phyloP scores from a whole-genome alignment of 2,888 invertebrate genomes.

The Atrina japonica region DNA sequence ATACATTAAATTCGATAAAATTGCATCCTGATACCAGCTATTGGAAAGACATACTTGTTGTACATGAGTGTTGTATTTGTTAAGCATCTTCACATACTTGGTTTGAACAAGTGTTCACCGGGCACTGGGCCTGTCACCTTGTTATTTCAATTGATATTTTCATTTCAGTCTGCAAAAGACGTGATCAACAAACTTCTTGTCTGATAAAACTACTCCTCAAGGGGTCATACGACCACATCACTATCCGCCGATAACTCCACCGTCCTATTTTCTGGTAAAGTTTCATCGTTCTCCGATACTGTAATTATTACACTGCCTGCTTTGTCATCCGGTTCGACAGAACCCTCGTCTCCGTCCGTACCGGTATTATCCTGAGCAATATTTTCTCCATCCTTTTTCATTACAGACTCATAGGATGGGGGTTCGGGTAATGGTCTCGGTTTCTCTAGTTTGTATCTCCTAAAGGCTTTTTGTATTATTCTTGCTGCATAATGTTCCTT shows the following conservation, averaged over 20 bases:
- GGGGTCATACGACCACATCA: conserved; percentile 72
- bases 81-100: conserved; percentile 24
- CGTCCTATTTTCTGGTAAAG: conserved; percentile 57
- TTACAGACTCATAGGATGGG: conserved; percentile 55
- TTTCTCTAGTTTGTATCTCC: conserved; percentile 83
- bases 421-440: conserved; percentile 47
- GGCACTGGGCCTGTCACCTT: conserved; percentile 13
- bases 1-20: conserved; percentile 33
- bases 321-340: conserved; percentile 32
- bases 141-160: background rate
- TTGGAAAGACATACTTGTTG: conserved; percentile 50
- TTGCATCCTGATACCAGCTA: conserved; percentile 55
- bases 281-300: conserved; percentile 45
- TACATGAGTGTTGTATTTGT: conserved; percentile 3
- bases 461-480: conserved; percentile 97
- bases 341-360: conserved; percentile 41
- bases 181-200: background rate
- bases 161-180: background rate
- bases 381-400: conserved; percentile 41
- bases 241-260: conserved; percentile 76
- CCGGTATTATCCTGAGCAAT: conserved; percentile 31
- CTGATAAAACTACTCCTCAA: background rate
- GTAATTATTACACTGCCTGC: conserved; percentile 27
- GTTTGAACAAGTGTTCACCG: conserved; percentile 12
- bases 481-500: conserved; percentile 98